Evolutionary conservation across 1,140 invertebrate genomes (phyloP), one percentile per base, ranked within the genome.

Genomic region (Diachasma alloeum): DNA sequence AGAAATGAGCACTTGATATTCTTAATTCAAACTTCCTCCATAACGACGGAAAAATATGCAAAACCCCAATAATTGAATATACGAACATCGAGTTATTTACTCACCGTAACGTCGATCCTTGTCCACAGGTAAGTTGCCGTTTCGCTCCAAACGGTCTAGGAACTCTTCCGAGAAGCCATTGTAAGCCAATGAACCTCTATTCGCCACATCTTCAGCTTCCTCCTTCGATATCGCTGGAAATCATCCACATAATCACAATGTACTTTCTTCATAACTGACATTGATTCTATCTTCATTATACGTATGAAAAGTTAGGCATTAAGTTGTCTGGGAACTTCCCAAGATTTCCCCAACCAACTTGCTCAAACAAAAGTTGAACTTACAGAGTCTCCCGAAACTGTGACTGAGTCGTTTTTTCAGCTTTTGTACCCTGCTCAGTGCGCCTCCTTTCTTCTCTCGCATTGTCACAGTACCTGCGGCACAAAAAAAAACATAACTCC

Each of bases 121-220:
- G 80, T 91, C 91, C 79, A 90, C 88, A 84, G 93, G 92, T 89
- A 94, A 95, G 89, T 96, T 96, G 81, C 95, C 95, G 91, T 96
- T 96, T 83, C 95, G 95, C 90, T 97, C 96, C 81, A 97, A 92
- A 84, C 95, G 91, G 89, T 97, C 96, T 87, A 97, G 92, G 91
- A 95, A 97, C 91, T 97, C 95, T 84, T 96, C 95, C 70, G 95
- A 96, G 92, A 96, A 97, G 74, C 95, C 95, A 91, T 96, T 96
- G 90, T 96, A 96, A 79, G 93, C 92, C 85, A 95, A 91, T 90
- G 95, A 94, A 81, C 91, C 91, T 87, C 92, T 90, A 76, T 91
- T 91, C 77, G 91, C 85, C 70, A 81, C 85, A 81, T 94, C 93
- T 77, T 94, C 93, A 82, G 92, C 91, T 87, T 95, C 94, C 87